A percentile compares a stretch with the other conserved stretches of the same genome.
phyloP scores from a whole-genome alignment of 2,888 invertebrate genomes.

The Ypsolopha scabrella region DNA sequence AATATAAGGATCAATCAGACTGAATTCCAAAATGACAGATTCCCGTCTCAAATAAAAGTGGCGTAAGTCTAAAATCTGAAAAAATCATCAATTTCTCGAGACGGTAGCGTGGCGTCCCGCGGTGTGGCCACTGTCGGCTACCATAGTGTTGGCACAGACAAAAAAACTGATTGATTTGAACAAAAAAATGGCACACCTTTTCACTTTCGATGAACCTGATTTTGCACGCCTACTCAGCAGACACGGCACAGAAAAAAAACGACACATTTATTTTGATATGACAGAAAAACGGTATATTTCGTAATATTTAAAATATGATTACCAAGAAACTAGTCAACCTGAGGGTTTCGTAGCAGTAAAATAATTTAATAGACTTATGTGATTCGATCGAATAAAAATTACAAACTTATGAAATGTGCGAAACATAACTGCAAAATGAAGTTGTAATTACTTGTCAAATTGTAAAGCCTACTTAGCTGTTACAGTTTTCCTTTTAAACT shows the following conservation, averaged over 20 bases:
- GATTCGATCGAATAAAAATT: too few species aligned
- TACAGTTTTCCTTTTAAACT: too few species aligned
- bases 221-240: slow-evolving; percentile 51
- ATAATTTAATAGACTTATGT: too few species aligned
- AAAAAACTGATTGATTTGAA: slow-evolving; percentile 43
- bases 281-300: too few species aligned
- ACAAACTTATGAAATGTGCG: too few species aligned
- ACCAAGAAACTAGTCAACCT: too few species aligned
- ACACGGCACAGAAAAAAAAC: neutral
- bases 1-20: too few species aligned
- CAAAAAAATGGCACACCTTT: slow-evolving; percentile 40
- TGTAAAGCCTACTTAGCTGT: too few species aligned
- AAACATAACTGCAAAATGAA: too few species aligned
- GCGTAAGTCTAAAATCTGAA: slow-evolving; percentile 23
- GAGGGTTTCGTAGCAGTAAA: too few species aligned
- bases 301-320: too few species aligned
- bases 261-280: neutral
- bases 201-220: slow-evolving; percentile 42
- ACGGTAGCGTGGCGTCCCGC: slow-evolving; percentile 43
- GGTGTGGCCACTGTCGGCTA: slow-evolving; percentile 28
- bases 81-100: slow-evolving; percentile 31
- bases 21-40: neutral
- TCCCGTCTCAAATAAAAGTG: slow-evolving; percentile 13
- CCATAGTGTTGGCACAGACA: slow-evolving; percentile 19
- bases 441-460: too few species aligned